Evolutionary conservation across 2,113 vertebrate species (phyloP).

Genomic region (Monopterus albus): DNA sequence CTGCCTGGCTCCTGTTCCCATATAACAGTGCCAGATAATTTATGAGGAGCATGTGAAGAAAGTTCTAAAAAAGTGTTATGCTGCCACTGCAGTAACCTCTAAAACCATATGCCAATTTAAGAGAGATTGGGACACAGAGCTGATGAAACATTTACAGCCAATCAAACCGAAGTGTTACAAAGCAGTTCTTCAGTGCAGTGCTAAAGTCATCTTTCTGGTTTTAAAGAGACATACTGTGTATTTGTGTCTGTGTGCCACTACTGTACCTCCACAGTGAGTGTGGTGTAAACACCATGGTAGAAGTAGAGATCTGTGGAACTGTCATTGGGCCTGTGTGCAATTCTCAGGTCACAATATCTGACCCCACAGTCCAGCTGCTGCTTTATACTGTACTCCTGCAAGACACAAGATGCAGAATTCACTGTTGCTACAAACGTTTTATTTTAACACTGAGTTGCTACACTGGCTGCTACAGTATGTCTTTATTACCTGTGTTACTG

Average conservation of each 20-base stretch:
- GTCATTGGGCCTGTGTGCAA: constrained; percentile 83
- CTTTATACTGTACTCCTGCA: constrained; percentile 76
- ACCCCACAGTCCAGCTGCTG: constrained; percentile 85
- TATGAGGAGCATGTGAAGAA: no score
- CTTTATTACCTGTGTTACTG: constrained; percentile 78
- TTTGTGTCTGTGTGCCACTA: background rate
- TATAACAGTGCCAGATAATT: no score
- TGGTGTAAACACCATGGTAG: constrained; percentile 85
- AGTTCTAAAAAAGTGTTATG: no score
- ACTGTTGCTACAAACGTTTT: background rate
- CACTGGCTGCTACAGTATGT: background rate
- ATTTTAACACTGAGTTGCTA: background rate
- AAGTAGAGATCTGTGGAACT: constrained; percentile 81
- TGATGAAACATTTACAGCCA: no score
- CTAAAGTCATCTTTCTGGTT: no score
- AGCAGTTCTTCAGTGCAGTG: no score
- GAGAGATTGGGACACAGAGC: no score
- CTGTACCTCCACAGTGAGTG: constrained; percentile 82
- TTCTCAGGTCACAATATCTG: constrained; percentile 84
- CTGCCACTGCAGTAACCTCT: no score
- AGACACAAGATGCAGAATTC: constrained; percentile 12
- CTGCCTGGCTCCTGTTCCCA: no score
- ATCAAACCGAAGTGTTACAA: no score
- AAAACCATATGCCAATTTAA: no score
- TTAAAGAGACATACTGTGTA: background rate